Base-by-base conservation (phyloP, 1,140 invertebrate genomes). In the Sminthurides bifidus region DNA sequence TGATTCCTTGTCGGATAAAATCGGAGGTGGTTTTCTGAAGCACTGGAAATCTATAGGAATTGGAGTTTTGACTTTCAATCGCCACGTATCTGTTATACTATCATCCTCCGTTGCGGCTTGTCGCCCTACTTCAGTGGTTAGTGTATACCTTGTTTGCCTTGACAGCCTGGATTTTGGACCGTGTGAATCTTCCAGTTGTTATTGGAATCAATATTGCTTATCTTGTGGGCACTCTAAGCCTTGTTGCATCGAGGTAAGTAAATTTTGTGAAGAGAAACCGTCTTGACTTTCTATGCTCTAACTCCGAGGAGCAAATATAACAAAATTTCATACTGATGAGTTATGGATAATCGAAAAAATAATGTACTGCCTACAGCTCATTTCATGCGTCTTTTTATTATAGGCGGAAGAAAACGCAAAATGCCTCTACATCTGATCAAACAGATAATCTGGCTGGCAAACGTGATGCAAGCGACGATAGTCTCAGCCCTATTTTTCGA, bases 1-100 rank as follows among this genome's bases (percentile, higher is more conserved):
- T 14, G 81, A 87, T 66, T 73, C 75, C 59, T 68, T 80, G 1
- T 84, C 87, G 0, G 82, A 92, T 54, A 70, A 71, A 24, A 73
- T 92, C 49, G 85, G 83, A 10, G 69, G 73, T 40, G 76, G 78
- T 61, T 69, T 82, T 15, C 71, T 72, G 59, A 76, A 76, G 53
- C 74, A 79, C 59, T 70, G 81, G 54, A 82, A 79, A 69, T 74
- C 78, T 2, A 72, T 82, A 21, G 48, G 73, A 0, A 67, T 65
- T 8, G 61, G 59, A 3, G 37, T 73, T 1, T 60, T 65, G 17
- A 31, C 33, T 24, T 60, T 65, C 41, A n/a, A 54, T 60, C 29
- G 30, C 56, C 4, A 61, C 62, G 2, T 61, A 64, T 26, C n/a
- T 64, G 6, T 3, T 61, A 14, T 64, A 64, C 29, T 31, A 64